Percentiles rank a stretch among this genome's conserved stretches.
These are phyloP conservation scores for Muntiacus muntjak DNA, from an alignment of 2,113 vertebrate species.

Conservation along the genomic window DNA sequence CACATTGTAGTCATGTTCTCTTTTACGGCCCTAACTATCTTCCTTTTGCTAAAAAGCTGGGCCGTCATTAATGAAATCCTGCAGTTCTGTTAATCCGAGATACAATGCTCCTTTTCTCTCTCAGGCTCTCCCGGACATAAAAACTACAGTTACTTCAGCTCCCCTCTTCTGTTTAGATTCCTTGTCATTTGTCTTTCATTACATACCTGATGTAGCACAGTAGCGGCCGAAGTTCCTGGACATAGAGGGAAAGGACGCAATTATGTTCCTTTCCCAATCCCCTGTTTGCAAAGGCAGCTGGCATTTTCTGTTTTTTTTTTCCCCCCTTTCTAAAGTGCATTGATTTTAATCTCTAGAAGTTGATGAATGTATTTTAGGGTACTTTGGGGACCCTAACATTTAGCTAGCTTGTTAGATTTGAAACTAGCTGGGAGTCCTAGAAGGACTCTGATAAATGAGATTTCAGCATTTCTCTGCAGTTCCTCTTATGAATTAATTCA, in stretches of 20 bases:
- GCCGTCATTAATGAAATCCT: conserved; percentile 84
- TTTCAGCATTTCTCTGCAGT: conserved; percentile 17
- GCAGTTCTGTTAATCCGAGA: conserved; percentile 84
- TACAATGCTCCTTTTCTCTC: conserved; percentile 85
- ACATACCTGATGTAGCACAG: conserved; percentile 82
- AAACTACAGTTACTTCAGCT: conserved; percentile 82
- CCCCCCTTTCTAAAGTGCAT: neutral
- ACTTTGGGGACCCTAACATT: neutral
- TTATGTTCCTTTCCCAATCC: conserved; percentile 69
- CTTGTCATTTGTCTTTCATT: conserved; percentile 82
- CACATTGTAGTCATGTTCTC: conserved; percentile 84
- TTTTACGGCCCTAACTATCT: conserved; percentile 83
- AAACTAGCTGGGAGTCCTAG: neutral
- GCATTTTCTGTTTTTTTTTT: neutral
- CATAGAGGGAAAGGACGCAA: conserved; percentile 70
- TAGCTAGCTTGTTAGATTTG: conserved; percentile 30
- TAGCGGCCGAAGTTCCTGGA: conserved; percentile 77
- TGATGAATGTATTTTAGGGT: conserved; percentile 18
- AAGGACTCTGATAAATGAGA: neutral
- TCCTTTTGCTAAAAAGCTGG: conserved; percentile 83
- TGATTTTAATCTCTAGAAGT: conserved; percentile 45
- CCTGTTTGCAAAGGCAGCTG: conserved; percentile 63
- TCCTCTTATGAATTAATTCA: conserved; percentile 36
- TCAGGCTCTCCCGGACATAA: conserved; percentile 75
- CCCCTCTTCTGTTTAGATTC: conserved; percentile 73